Base-by-base conservation (phyloP, 2,888 invertebrate genomes). In the Philhelius pedissequus region DNA sequence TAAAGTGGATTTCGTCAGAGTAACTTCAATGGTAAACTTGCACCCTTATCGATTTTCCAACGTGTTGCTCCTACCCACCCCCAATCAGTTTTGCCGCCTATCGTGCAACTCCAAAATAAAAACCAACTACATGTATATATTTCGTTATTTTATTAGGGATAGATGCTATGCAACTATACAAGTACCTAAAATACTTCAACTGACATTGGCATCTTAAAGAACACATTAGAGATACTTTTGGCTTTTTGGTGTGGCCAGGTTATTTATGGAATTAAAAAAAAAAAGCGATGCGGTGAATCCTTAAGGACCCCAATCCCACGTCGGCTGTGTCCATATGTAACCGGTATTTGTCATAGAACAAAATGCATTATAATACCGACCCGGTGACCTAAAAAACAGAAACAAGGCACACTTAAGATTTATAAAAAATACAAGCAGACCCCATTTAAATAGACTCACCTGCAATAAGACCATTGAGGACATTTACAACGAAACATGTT, bases 271-370 rank as follows among this genome's bases (percentile, higher is more conserved):
- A 45, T 40, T 64, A 5, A 22, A 11, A 8, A 22, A 11, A 8
- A 20, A 30, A 38, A 15, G 13, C 4, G 2, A 0, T 13, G 6
- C 0, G 20, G 11, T 45, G 25, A 9, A 48, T 79, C 86, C 87
- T 86, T 86, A 88, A 69, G 88, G 88, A 82, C 87, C 89, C 91
- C 91, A 91, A 48, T 88, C 91, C 92, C 91, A 92, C 71, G 90
- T 92, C 15, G 96, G 96, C 90, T 97, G 97, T 84, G 95, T 95
- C 97, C 97, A 97, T 89, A 97, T 97, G 92, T 97, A 97, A 22
- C 97, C 97, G 38, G 97, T 97, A 87, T 96, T 95, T 22, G 96
- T 96, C 95, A 97, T 97, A 81, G 96, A 96, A 91, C 97, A 97
- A 88, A 95, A 95, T 5, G 97, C 97, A 89, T 97, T 97, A 92